phyloP scores from a whole-genome alignment of 2,888 invertebrate genomes.

The Xanthia icteritia region DNA sequence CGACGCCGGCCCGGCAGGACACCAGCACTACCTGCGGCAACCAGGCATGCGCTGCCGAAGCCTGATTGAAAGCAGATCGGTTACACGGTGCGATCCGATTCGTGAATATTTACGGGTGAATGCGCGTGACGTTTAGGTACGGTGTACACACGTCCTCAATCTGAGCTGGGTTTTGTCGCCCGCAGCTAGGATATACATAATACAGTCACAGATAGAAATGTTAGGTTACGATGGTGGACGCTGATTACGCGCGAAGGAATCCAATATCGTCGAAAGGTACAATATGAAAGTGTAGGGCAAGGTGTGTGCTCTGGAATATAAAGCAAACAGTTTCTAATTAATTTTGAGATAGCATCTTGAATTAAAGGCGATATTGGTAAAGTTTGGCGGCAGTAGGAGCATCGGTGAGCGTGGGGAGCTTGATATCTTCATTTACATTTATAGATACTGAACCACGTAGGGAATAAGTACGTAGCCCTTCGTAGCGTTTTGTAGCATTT shows the following conservation, averaged over 20 bases:
- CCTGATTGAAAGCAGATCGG: slow-evolving; percentile 56
- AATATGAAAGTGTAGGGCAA: slow-evolving; percentile 50
- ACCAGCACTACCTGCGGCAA: slow-evolving; percentile 37
- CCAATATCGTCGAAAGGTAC: slow-evolving; percentile 38
- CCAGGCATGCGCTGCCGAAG: slow-evolving; percentile 40
- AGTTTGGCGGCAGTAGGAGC: slow-evolving; percentile 57
- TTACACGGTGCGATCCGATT: slow-evolving; percentile 46
- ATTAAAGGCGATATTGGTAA: slow-evolving; percentile 67
- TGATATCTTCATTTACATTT: slow-evolving; percentile 60
- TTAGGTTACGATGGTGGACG: slow-evolving; percentile 59
- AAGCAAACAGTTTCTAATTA: slow-evolving; percentile 70
- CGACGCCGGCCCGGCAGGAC: slow-evolving; percentile 26
- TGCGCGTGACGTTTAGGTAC: slow-evolving; percentile 61
- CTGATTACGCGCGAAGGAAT: slow-evolving; percentile 62
- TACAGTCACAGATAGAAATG: slow-evolving; percentile 45
- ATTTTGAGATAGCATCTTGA: slow-evolving; percentile 62
- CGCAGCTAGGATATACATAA: slow-evolving; percentile 31
- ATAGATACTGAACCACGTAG: slow-evolving; percentile 36
- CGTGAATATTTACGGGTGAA: slow-evolving; percentile 67
- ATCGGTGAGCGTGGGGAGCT: slow-evolving; percentile 39
- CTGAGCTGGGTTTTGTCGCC: slow-evolving; percentile 45
- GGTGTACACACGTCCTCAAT: slow-evolving; percentile 59
- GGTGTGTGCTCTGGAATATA: slow-evolving; percentile 58
- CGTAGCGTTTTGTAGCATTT: slow-evolving; percentile 57
- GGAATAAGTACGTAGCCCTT: slow-evolving; percentile 42